Evolutionary conservation across 2,113 vertebrate species (phyloP), one percentile per base, ranked within the genome.

Genomic region (Podarcis cretensis): DNA sequence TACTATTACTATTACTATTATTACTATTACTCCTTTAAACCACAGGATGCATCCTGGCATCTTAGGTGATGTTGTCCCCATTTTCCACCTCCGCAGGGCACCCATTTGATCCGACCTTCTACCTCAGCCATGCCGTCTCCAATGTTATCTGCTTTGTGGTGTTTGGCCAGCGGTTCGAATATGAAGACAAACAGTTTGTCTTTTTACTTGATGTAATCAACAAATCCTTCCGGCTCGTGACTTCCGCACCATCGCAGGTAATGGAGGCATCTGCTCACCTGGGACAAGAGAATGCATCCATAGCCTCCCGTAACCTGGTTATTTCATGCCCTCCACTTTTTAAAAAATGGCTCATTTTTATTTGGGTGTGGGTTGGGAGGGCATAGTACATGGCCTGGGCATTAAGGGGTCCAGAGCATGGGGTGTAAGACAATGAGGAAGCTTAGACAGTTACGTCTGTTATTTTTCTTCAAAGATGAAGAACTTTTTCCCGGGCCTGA

Each of bases 171-270:
- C 94, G 91, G 32, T 94, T 95, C 76, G 85, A 93, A 63, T 96
- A 94, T 0, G 74, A 92, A 3, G 91, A 95, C 86, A 43, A 95
- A 91, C 93, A 96, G n/a, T 95, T 95, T 89, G 93, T 94, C 92
- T 73, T 87, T 23, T 23, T 95, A 59, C 85, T 95, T 65, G 30
- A 1, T n/a, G 90, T 90, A 0, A 87, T 92, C 66, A 74, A 85
- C 25, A 71, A 87, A 48, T 69, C 71, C 9, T 23, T 90, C 6
- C 21, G 86, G 40, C 90, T 84, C 14, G 16, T 94, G 71, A 93
- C 90, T 71, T 93, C 91, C 84, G 48, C 77, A 0, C 92, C 92
- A 90, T 88, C 83, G 30, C 94, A 94, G 92, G 92, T 95, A 35
- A 88, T 54, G 48, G 48, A 54, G 48, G 48, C 48, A 54, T 10